Evolutionary conservation across 1,140 invertebrate genomes (phyloP).

Genomic region (Tetraneura akinire): DNA sequence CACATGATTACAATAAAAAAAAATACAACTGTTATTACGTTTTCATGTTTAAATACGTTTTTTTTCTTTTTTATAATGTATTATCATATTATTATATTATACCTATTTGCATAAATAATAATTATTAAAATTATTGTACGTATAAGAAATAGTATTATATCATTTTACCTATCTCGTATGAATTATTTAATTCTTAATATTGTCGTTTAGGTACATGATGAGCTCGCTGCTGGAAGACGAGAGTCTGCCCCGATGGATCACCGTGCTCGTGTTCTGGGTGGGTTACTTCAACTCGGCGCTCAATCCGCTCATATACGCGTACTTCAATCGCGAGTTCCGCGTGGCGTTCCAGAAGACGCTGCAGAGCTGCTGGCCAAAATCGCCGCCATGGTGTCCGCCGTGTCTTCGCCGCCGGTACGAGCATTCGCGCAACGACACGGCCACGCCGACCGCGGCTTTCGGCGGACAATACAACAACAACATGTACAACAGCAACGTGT

Average conservation of each 20-base stretch:
- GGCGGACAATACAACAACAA: background rate
- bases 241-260: slow-evolving; percentile 73
- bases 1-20: too few species aligned
- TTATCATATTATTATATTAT: too few species aligned
- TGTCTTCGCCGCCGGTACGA: background rate
- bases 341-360: slow-evolving; percentile 90
- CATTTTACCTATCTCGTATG: too few species aligned
- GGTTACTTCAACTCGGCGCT: slow-evolving; percentile 97
- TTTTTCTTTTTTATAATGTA: too few species aligned
- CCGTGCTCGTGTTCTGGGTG: slow-evolving; percentile 91
- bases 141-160: too few species aligned
- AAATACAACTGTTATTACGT: too few species aligned
- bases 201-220: slow-evolving; percentile 76
- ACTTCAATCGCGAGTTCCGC: slow-evolving; percentile 94
- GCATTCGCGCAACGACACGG: slow-evolving; percentile 17
- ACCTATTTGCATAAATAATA: too few species aligned
- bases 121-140: too few species aligned
- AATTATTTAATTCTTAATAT: too few species aligned
- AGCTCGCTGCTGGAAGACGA: slow-evolving; percentile 72
- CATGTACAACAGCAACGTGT: slow-evolving; percentile 54
- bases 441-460: slow-evolving; percentile 34
- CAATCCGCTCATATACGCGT: slow-evolving; percentile 94
- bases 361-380: slow-evolving; percentile 72
- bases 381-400: slow-evolving; percentile 45
- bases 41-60: too few species aligned